These are phyloP conservation scores for Sycobia sp. DNA, from an alignment of 1,140 invertebrate genomes.

Conservation along the genomic window DNA sequence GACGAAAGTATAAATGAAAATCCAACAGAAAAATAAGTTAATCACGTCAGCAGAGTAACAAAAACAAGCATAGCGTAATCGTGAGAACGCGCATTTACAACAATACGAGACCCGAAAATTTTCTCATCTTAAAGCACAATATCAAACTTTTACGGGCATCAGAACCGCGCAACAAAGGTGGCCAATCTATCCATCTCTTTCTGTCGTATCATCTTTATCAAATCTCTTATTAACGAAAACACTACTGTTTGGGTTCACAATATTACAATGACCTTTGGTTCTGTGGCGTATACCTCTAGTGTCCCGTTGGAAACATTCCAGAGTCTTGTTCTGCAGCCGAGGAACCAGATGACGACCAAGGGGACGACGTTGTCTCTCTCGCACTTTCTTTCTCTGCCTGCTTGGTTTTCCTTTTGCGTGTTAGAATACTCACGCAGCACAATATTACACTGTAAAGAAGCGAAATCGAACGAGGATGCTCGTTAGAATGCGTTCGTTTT, in stretches of 20 bases:
- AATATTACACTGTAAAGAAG: background rate
- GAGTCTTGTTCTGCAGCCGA: too few species aligned
- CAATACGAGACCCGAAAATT: too few species aligned
- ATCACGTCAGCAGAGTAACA: background rate
- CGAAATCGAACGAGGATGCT: background rate
- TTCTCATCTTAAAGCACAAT: constrained; percentile 11
- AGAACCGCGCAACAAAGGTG: constrained; percentile 17
- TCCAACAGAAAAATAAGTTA: constrained; percentile 9
- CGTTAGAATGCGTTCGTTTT: background rate
- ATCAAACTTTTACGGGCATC: constrained; percentile 20
- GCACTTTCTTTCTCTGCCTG: constrained; percentile 6
- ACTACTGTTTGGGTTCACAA: too few species aligned
- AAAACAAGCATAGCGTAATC: too few species aligned
- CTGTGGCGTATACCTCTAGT: constrained; percentile 25
- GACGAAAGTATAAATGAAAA: constrained; percentile 23
- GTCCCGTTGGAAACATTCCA: too few species aligned
- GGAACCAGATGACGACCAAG: constrained; percentile 12
- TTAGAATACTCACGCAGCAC: too few species aligned
- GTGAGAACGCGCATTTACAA: too few species aligned
- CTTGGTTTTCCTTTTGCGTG: background rate
- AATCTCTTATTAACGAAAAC: constrained; percentile 10
- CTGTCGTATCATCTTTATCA: background rate
- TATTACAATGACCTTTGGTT: too few species aligned
- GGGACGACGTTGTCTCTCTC: background rate
- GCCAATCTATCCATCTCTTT: constrained; percentile 11